phyloP scores from a whole-genome alignment of 2,797 vertebrate genomes.

The Pantherophis vulpinus region DNA sequence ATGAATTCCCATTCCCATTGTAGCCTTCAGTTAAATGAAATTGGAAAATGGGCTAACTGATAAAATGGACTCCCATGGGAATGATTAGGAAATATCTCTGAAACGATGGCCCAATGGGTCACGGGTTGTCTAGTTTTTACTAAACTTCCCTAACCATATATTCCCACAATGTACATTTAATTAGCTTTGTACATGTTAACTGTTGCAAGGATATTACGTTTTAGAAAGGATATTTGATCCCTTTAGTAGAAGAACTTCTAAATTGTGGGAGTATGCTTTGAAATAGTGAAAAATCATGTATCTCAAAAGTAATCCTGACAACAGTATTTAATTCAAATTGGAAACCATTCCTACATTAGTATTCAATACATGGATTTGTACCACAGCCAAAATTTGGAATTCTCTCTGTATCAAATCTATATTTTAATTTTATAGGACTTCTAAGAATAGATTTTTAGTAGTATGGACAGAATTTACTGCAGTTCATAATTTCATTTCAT shows the following conservation, averaged over 20 bases:
- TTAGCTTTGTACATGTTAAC: not conserved
- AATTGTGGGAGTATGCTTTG: not conserved
- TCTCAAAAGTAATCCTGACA: not conserved
- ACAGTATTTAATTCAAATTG: not conserved
- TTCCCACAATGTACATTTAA: not conserved
- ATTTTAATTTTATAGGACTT: not conserved
- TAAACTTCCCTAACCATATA: not conserved
- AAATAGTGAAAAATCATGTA: not conserved
- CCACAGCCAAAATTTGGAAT: not conserved
- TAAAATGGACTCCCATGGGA: not conserved
- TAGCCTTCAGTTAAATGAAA: not conserved
- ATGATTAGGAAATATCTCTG: not conserved
- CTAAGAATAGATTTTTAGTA: not conserved
- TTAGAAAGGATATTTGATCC: not conserved
- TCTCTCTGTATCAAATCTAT: not conserved
- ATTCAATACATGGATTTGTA: not conserved
- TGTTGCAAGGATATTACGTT: not conserved
- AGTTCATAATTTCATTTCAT: not conserved
- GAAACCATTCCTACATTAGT: not conserved
- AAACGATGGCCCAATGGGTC: not conserved
- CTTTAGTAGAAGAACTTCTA: not conserved
- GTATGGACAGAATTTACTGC: not conserved
- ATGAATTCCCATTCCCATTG: not conserved
- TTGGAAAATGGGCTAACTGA: not conserved
- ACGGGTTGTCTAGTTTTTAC: not conserved